phyloP scores from a whole-genome alignment of 1,140 invertebrate genomes.

The Atta texana region DNA sequence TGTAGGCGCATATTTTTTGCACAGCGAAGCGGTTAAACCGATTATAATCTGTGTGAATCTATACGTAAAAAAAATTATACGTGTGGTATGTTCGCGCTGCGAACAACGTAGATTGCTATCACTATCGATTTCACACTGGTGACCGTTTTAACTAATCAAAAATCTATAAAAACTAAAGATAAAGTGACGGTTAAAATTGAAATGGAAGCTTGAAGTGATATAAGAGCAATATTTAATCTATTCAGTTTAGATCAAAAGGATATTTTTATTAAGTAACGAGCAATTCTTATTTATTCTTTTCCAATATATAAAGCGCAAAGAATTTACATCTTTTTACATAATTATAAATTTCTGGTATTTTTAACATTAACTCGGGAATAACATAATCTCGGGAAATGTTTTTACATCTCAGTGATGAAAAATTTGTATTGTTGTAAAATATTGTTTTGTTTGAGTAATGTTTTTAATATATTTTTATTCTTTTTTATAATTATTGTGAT shows the following conservation, averaged over 20 bases:
- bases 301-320: background rate
- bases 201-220: background rate
- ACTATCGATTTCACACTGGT: constrained; percentile 10
- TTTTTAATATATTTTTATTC: too few species aligned
- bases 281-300: background rate
- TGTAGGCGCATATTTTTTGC: background rate
- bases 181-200: constrained; percentile 29
- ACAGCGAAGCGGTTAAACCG: constrained; percentile 24
- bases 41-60: constrained; percentile 47
- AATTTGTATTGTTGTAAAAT: too few species aligned
- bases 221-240: background rate
- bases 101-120: constrained; percentile 38
- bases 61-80: constrained; percentile 4
- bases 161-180: constrained; percentile 12
- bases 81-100: constrained; percentile 20
- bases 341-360: background rate
- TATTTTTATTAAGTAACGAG: background rate
- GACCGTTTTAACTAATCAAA: constrained; percentile 15
- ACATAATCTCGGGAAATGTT: too few species aligned
- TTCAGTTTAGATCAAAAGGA: background rate
- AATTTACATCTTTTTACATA: background rate
- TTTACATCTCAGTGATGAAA: too few species aligned
- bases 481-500: too few species aligned
- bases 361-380: background rate
- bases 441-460: too few species aligned